Conservation (phyloP, 2,888 invertebrate species). For the Dryomyza anilis region DNA sequence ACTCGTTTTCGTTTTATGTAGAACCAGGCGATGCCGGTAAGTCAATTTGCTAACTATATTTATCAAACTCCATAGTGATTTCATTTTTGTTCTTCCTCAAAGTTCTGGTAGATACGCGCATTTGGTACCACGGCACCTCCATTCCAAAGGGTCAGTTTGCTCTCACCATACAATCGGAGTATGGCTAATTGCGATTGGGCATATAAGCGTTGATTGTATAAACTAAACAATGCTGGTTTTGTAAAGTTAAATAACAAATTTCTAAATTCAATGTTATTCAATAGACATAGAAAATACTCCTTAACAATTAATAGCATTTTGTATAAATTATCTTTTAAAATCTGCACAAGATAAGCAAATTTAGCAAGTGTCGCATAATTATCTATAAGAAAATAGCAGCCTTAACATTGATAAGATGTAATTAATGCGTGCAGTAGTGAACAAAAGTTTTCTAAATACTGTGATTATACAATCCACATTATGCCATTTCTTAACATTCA, state of each 20-base stretch:
- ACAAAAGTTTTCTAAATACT: too few species aligned
- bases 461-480: too few species aligned
- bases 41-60: conserved; percentile 41
- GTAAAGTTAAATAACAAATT: not conserved
- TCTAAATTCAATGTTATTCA: not conserved
- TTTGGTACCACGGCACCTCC: conserved; percentile 90
- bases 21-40: conserved; percentile 85
- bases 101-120: conserved; percentile 86
- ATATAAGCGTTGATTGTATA: not conserved
- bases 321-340: too few species aligned
- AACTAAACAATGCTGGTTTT: not conserved
- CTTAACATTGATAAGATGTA: too few species aligned
- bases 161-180: conserved; percentile 88
- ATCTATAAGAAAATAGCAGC: too few species aligned
- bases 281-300: too few species aligned
- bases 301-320: too few species aligned
- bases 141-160: conserved; percentile 83
- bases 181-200: conserved; percentile 66
- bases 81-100: too few species aligned
- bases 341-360: too few species aligned
- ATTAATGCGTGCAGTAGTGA: too few species aligned
- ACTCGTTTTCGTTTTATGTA: conserved; percentile 75
- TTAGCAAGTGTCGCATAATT: too few species aligned
- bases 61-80: not conserved
- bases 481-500: too few species aligned